Evolutionary conservation across 2,113 vertebrate species (phyloP), one percentile per base, ranked within the genome.

Genomic region (Dicerorhinus sumatrensis): DNA sequence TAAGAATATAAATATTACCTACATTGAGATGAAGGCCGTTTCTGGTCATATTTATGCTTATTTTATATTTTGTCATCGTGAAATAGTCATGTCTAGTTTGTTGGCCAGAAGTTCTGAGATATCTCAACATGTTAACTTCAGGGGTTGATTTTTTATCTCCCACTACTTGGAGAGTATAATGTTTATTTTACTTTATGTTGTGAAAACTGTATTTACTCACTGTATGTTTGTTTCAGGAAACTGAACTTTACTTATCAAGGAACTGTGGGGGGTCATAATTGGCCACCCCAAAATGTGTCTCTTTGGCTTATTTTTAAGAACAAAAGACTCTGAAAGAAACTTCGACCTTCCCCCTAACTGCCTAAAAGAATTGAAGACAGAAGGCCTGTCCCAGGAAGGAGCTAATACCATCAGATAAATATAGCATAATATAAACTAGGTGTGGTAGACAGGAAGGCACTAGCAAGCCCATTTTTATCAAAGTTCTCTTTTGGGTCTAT

Each of bases 51-150:
- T 65, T 96, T 69, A 12, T 63, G 36, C 39, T 42, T 70, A 21
- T 77, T 88, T 83, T 89, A n/a, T 81, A n/a, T 63, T 81, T 94
- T 84, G 20, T 25, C 36, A 27, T 79, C 42, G 51, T 76, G 13
- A 62, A 70, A 70, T 46, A 70, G 14, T 81, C 31, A 89, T 0
- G 8, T 54, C 65, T 70, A 56, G 46, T 67, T 67, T 39, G 58
- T 42, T 88, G 73, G 42, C 69, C 46, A 69, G 76, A 93, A 83
- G 60, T 89, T 89, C 93, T 96, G 65, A 63, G 25, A 69, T 10
- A 51, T 80, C 70, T 95, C 8, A 3, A 56, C 23, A 46, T 46
- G 13, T 23, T 94, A 48, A 92, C 48, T 56, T 82, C 65, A 70
- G 16, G 73, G 29, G 25, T 23, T 82, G 62, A 54, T 80, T 65